phyloP scores from a whole-genome alignment of 1,140 invertebrate species.

The Rhizoglyphus robini region DNA sequence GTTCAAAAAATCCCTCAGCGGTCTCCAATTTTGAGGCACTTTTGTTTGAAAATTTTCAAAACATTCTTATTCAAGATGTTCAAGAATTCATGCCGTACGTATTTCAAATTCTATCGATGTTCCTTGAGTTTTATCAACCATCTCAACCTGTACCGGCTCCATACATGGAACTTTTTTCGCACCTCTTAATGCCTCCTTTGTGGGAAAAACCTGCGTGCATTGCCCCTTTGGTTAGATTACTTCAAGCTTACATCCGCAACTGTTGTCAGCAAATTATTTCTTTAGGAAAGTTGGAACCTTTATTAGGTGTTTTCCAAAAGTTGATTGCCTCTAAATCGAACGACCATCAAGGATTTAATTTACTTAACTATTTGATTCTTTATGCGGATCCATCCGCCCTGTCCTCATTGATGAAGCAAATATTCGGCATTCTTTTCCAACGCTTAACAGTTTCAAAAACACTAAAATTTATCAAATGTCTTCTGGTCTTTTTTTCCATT shows the following conservation, averaged over 20 bases:
- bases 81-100: conserved; percentile 95
- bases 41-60: conserved; percentile 82
- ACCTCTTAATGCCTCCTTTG: conserved; percentile 65
- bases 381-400: conserved; percentile 52
- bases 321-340: conserved; percentile 85
- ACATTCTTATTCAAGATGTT: conserved; percentile 80
- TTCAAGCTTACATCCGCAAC: conserved; percentile 67
- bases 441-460: conserved; percentile 80
- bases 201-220: conserved; percentile 88
- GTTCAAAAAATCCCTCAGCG: conserved; percentile 57
- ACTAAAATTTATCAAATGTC: conserved; percentile 70
- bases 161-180: conserved; percentile 78
- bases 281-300: conserved; percentile 46
- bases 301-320: conserved; percentile 91
- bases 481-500: conserved; percentile 77
- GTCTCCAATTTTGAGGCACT: conserved; percentile 78
- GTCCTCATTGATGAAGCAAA: conserved; percentile 63
- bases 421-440: conserved; percentile 81
- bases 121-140: conserved; percentile 54
- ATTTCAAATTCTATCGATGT: conserved; percentile 84
- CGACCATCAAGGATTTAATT: conserved; percentile 87
- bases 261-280: conserved; percentile 56
- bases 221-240: conserved; percentile 68
- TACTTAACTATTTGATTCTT: conserved; percentile 69
- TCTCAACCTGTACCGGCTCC: conserved; percentile 48